Evolutionary conservation across 2,113 vertebrate species (phyloP).

Genomic region (Heloderma charlesbogerti): DNA sequence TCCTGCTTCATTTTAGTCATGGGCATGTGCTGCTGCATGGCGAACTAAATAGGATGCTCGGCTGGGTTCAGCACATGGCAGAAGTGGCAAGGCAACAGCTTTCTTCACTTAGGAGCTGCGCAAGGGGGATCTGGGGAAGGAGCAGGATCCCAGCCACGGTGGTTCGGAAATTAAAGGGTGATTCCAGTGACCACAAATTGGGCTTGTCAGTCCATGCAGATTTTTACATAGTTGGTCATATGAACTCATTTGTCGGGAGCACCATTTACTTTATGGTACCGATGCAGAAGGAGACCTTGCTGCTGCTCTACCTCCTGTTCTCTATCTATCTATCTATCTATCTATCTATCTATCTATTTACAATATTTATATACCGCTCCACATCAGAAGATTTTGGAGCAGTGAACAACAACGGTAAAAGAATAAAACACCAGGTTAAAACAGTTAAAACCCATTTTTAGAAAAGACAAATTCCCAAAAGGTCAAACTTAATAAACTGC

Average conservation of each 20-base stretch:
- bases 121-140: not conserved
- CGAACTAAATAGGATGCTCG: conserved; percentile 11
- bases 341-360: too few species aligned
- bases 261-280: not conserved
- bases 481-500: too few species aligned
- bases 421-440: too few species aligned
- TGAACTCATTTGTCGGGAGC: not conserved
- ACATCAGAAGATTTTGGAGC: too few species aligned
- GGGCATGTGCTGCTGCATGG: not conserved
- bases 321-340: too few species aligned
- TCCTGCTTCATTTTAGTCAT: conserved; percentile 25
- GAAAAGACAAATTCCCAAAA: too few species aligned
- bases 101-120: not conserved
- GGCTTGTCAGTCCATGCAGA: not conserved
- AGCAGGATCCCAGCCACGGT: not conserved
- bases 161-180: not conserved
- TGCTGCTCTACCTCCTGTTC: not conserved
- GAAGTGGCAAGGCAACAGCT: not conserved
- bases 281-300: not conserved
- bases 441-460: too few species aligned
- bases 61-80: not conserved
- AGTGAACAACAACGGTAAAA: too few species aligned
- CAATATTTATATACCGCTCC: too few species aligned
- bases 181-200: not conserved
- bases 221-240: not conserved